Evolutionary conservation across 2,797 vertebrate genomes (phyloP).

Genomic region (Coranthus polyacanthus): DNA sequence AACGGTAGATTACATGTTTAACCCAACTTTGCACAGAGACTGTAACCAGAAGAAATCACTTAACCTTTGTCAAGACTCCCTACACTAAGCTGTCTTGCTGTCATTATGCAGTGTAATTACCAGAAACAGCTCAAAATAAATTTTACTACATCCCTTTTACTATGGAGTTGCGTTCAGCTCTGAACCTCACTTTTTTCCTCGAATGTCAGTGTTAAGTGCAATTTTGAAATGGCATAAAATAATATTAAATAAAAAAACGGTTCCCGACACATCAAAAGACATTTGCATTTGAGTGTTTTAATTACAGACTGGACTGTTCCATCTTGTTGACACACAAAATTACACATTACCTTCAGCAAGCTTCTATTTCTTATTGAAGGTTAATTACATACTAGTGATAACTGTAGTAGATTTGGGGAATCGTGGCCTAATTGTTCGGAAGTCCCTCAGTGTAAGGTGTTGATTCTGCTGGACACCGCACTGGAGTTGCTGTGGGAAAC

Average conservation of each 20-base stretch:
- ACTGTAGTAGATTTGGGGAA: slow-evolving; percentile 27
- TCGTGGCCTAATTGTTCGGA: slow-evolving; percentile 48
- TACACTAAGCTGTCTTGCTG: neutral
- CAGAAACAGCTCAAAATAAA: neutral
- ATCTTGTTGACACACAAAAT: slow-evolving; percentile 26
- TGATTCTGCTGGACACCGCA: slow-evolving; percentile 63
- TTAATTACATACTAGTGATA: slow-evolving; percentile 52
- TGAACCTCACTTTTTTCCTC: too few species aligned
- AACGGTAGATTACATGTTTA: neutral
- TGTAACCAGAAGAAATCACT: neutral
- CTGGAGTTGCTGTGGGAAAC: slow-evolving; percentile 68
- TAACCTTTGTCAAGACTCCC: neutral
- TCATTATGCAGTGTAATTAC: neutral
- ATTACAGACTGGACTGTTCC: neutral
- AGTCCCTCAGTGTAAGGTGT: slow-evolving; percentile 52
- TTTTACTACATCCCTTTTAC: neutral
- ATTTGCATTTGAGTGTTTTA: too few species aligned
- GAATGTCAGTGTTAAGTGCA: too few species aligned
- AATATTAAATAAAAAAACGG: neutral
- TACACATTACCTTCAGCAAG: slow-evolving; percentile 30
- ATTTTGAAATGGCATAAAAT: neutral
- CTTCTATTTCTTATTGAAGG: slow-evolving; percentile 46
- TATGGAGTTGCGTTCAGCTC: too few species aligned
- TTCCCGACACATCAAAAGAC: too few species aligned
- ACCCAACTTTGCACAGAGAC: neutral